phyloP scores from a whole-genome alignment of 2,797 vertebrate species.

The Geotrypetes seraphini region DNA sequence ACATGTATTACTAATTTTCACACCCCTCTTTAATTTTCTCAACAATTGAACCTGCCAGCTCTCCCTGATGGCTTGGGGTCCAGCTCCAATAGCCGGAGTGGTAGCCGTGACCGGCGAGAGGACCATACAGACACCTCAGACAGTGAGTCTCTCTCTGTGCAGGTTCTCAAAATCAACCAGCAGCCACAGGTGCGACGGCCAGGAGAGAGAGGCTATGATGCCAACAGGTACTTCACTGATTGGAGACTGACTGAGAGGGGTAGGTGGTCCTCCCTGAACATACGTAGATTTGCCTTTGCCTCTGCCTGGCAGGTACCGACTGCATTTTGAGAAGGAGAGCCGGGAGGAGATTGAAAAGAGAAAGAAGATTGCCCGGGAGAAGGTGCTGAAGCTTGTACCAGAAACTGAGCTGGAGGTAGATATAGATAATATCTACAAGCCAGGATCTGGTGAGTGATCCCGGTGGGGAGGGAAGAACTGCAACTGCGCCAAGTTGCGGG shows the following conservation, averaged over 20 bases:
- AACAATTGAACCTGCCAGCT: conserved; percentile 7
- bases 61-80: conserved; percentile 57
- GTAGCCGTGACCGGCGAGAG: conserved; percentile 72
- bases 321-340: conserved; percentile 81
- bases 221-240: no score
- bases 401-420: conserved; percentile 73
- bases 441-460: conserved; percentile 44
- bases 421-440: conserved; percentile 67
- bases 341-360: conserved; percentile 78
- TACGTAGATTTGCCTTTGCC: neutral
- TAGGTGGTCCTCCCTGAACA: neutral
- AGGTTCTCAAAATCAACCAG: conserved; percentile 73
- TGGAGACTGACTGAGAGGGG: conserved; percentile 1
- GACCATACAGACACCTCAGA: conserved; percentile 83
- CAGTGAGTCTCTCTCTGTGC: conserved; percentile 70
- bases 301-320: conserved; percentile 60
- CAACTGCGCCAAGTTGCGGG: neutral
- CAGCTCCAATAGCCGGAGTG: conserved; percentile 78
- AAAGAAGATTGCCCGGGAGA: conserved; percentile 70
- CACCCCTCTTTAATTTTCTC: no score
- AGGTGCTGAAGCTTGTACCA: conserved; percentile 51
- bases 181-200: conserved; percentile 56
- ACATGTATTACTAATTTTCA: no score
- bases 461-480: no score
- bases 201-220: conserved; percentile 67